Evolutionary conservation across 1,140 invertebrate genomes (phyloP).

Genomic region (Scaptomyza graminum): DNA sequence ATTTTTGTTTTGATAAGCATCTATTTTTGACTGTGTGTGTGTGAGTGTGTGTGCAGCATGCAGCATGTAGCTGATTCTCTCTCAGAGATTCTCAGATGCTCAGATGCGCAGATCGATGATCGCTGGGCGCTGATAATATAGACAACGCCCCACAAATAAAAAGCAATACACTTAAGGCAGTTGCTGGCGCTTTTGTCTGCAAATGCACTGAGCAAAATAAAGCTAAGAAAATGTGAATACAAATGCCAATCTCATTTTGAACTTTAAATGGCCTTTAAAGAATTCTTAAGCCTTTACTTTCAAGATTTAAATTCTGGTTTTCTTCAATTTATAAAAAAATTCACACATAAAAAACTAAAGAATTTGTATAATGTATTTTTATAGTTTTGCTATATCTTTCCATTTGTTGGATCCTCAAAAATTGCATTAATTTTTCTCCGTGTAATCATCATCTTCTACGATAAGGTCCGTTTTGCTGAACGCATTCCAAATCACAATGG

Average conservation of each 20-base stretch:
- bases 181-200: conserved; percentile 57
- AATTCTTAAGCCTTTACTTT: not conserved
- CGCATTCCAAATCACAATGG: conserved; percentile 24
- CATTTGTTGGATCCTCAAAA: not conserved
- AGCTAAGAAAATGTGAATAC: not conserved
- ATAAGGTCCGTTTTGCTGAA: not conserved
- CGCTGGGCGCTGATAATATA: conserved; percentile 43
- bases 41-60: not conserved
- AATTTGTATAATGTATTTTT: no score
- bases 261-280: no score
- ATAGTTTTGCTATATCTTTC: no score
- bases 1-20: conserved; percentile 67
- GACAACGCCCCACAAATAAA: conserved; percentile 53
- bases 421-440: not conserved
- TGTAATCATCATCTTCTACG: conserved; percentile 33
- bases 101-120: conserved; percentile 57
- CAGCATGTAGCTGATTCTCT: conserved; percentile 29
- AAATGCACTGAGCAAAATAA: conserved; percentile 8
- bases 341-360: no score
- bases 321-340: no score
- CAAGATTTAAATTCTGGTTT: not conserved
- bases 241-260: no score
- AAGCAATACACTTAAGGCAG: conserved; percentile 20
- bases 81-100: not conserved
- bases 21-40: conserved; percentile 3